These are phyloP conservation scores for Cyclopterus lumpus DNA, from an alignment of 2,797 vertebrate species.

Conservation along the genomic window DNA sequence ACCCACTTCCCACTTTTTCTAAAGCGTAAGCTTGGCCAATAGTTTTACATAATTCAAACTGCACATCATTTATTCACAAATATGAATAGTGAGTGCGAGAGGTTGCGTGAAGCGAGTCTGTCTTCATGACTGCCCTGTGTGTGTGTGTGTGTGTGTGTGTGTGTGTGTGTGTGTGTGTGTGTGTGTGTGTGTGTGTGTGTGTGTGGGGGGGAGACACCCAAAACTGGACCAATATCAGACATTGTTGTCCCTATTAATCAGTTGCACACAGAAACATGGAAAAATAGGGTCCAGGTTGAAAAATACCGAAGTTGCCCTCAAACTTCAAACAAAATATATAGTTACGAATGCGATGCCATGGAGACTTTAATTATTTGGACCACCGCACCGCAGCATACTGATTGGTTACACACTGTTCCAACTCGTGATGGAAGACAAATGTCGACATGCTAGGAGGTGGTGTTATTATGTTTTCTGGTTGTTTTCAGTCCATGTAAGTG, in stretches of 20 bases:
- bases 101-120: no score
- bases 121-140: no score
- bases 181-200: no score
- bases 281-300: background rate
- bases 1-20: no score
- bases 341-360: background rate
- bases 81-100: no score
- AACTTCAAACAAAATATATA: background rate
- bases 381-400: background rate
- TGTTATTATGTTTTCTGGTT: slow-evolving; percentile 1
- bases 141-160: no score
- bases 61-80: no score
- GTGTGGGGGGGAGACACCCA: background rate
- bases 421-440: background rate
- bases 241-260: background rate
- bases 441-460: background rate
- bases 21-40: no score
- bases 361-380: background rate
- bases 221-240: background rate
- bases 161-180: background rate
- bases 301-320: background rate
- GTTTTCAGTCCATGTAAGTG: slow-evolving; percentile 47
- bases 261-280: background rate
- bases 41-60: background rate
- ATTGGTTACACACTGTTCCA: background rate